phyloP scores from a whole-genome alignment of 2,888 invertebrate genomes.

The Athripsodes cinereus region DNA sequence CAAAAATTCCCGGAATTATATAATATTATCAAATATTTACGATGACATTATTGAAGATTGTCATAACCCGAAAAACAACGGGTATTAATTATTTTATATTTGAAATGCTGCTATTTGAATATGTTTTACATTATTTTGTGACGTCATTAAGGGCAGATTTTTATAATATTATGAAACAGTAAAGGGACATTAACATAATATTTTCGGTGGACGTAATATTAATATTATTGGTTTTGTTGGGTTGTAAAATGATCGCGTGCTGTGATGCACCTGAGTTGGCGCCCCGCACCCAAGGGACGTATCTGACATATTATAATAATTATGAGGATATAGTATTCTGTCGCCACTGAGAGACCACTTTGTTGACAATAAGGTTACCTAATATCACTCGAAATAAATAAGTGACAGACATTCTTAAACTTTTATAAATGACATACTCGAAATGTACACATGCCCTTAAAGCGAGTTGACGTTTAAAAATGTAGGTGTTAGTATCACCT shows the following conservation, averaged over 20 bases:
- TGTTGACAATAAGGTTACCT: constrained; percentile 26
- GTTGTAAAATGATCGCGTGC: neutral
- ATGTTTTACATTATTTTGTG: neutral
- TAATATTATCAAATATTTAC: too few relatives aligned
- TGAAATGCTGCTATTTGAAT: neutral
- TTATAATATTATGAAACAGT: constrained; percentile 2
- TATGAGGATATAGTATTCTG: neutral
- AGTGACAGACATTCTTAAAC: too few relatives aligned
- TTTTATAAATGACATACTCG: too few relatives aligned
- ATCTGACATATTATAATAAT: neutral
- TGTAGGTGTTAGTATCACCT: too few relatives aligned
- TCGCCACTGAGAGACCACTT: constrained; percentile 4
- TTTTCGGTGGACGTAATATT: neutral
- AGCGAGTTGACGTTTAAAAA: too few relatives aligned
- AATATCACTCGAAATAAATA: constrained; percentile 19
- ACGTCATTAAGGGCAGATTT: neutral
- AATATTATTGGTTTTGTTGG: neutral
- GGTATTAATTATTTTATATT: too few relatives aligned
- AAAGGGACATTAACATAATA: neutral
- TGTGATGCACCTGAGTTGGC: constrained; percentile 2
- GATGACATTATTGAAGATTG: too few relatives aligned
- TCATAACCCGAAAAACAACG: too few relatives aligned
- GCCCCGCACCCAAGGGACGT: neutral
- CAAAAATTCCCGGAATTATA: too few relatives aligned
- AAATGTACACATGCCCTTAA: too few relatives aligned